Evolutionary conservation across 1,140 invertebrate species (phyloP), one percentile per base, ranked within the genome.

Genomic region (Hylaeus volcanicus): DNA sequence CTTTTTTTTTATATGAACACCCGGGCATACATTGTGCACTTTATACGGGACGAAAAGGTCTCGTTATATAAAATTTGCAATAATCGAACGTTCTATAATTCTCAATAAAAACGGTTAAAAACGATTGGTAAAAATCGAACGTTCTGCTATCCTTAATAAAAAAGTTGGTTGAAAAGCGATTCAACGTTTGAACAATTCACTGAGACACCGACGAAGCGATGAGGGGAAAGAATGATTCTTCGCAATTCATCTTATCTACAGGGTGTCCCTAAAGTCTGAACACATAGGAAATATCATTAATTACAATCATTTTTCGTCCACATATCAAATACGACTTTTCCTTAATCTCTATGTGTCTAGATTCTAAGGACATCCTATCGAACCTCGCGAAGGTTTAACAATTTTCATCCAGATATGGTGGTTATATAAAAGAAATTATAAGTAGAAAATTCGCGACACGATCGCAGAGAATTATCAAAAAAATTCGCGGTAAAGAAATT

Each of bases 401-500:
- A 60, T 43, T 9, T 5, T 65, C 4, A 26, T 26, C 26, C 26
- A 26, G 26, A 26, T 26, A 26, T 0, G 26, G 26, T 26, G 26
- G 26, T 26, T 26, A 26, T 26, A 26, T 26, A 26, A 26, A 26
- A 26, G 26, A 26, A 26, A 26, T 26, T 26, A 26, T 0, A 26
- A 26, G 26, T 26, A 26, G 26, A 26, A 26, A 26, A 26, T 0
- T 60, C 65, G 15, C 11, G 66, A 6, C 11, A 61, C 6, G 73
- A 45, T 45, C 41, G 63, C 41, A 8, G 9, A 75, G 51, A 55
- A 75, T 75, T 58, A 37, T 37, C 26, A 58, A 56, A 51, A 68
- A 48, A 51, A 71, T 48, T 71, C 51, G 12, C 5, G 68, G 12
- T 5, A 26, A 63, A 41, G 39, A 51, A 53, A 41, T 60, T 45